Conservation (phyloP, 2,113 vertebrate genomes). For the Phycodurus eques region DNA sequence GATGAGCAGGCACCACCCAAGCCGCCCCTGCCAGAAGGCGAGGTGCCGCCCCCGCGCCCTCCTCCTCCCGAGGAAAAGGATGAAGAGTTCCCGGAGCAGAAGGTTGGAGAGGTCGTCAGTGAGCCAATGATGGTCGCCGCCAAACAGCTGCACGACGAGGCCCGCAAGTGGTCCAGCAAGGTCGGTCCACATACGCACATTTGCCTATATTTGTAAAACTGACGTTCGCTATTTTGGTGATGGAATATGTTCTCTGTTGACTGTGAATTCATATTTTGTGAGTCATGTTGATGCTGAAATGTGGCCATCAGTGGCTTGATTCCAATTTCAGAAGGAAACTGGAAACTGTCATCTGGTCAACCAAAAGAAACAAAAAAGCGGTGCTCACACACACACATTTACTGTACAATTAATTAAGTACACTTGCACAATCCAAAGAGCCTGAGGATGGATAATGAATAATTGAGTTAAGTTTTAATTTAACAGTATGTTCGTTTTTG, state of each 20-base stretch:
- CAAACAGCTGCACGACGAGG: conserved; percentile 94
- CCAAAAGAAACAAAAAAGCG: neutral
- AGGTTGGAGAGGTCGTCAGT: conserved; percentile 91
- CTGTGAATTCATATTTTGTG: conserved; percentile 6
- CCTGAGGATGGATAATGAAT: no score
- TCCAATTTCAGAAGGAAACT: conserved; percentile 61
- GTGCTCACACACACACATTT: neutral
- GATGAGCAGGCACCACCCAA: conserved; percentile 96
- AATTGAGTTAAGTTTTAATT: neutral
- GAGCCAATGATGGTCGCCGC: conserved; percentile 99
- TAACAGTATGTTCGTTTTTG: neutral
- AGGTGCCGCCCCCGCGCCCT: conserved; percentile 91
- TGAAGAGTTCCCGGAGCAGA: conserved; percentile 97
- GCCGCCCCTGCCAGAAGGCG: conserved; percentile 92
- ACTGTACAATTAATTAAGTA: neutral
- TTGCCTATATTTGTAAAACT: neutral
- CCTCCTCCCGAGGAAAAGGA: conserved; percentile 97
- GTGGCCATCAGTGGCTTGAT: conserved; percentile 49
- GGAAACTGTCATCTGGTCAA: conserved; percentile 66
- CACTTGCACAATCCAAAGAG: neutral
- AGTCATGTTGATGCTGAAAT: conserved; percentile 48
- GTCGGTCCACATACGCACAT: conserved; percentile 47
- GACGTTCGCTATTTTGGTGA: neutral
- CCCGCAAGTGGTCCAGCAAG: conserved; percentile 97
- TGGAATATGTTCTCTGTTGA: conserved; percentile 6